Evolutionary conservation across 2,888 invertebrate genomes (phyloP).

Genomic region (Acanthosepion esculentum): DNA sequence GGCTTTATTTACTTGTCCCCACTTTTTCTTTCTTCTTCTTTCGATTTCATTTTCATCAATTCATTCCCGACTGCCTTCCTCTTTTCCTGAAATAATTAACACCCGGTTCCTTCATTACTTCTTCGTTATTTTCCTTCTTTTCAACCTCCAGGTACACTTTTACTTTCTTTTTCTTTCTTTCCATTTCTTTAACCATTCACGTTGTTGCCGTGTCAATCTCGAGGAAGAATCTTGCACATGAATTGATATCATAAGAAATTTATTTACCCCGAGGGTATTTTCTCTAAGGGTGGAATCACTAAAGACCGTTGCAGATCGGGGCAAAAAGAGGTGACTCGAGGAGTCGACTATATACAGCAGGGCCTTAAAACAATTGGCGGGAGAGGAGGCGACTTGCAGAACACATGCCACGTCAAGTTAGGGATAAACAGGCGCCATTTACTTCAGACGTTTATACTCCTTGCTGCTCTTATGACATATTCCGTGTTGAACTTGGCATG

Average conservation of each 20-base stretch:
- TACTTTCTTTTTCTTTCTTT: neutral
- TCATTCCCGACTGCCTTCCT: neutral
- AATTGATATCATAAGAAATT: neutral
- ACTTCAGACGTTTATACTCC: neutral
- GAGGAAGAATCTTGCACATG: neutral
- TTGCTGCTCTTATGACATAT: neutral
- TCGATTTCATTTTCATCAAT: no score
- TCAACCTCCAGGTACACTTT: no score
- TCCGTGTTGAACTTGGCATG: neutral
- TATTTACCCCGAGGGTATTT: neutral
- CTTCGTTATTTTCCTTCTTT: neutral
- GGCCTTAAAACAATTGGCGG: neutral
- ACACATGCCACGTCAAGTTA: neutral
- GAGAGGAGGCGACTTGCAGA: neutral
- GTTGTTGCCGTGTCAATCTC: neutral
- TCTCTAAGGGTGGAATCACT: slow-evolving; percentile 5
- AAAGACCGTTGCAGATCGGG: neutral
- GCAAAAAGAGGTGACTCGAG: neutral
- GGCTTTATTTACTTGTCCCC: neutral
- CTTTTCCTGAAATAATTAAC: neutral
- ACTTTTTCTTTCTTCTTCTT: neutral
- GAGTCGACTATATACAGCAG: neutral
- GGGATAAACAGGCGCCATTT: neutral
- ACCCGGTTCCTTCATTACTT: neutral
- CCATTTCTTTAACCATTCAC: neutral